Evolutionary conservation across 2,797 vertebrate genomes (phyloP).

Genomic region (Myotis daubentonii): DNA sequence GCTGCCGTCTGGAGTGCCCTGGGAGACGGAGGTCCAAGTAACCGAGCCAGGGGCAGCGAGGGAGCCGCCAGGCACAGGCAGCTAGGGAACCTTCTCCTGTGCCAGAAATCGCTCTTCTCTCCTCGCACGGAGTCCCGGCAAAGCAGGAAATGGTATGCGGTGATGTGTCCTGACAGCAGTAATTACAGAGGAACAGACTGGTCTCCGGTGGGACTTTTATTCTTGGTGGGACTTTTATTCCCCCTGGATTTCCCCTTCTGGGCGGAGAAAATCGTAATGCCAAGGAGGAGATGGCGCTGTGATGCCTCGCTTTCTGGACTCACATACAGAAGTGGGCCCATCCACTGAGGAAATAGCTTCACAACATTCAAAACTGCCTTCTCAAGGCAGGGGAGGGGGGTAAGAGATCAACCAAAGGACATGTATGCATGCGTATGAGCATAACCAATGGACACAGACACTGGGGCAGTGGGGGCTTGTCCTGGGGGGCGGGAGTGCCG

Average conservation of each 20-base stretch:
- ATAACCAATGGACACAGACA: too few relatives aligned
- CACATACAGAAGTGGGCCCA: not conserved
- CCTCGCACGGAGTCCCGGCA: rapidly evolving
- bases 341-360: not conserved
- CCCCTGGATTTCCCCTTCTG: not conserved
- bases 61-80: not conserved
- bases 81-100: not conserved
- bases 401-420: too few relatives aligned
- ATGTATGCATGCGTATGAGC: too few relatives aligned
- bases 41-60: rapidly evolving
- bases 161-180: rapidly evolving
- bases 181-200: not conserved
- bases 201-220: not conserved
- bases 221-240: not conserved
- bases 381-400: too few relatives aligned
- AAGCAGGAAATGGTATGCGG: not conserved
- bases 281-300: not conserved
- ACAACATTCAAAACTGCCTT: slow-evolving; percentile 1
- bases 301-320: not conserved
- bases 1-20: not conserved
- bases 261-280: not conserved
- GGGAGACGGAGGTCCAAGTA: rapidly evolving
- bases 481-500: too few relatives aligned
- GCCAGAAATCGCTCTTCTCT: rapidly evolving
- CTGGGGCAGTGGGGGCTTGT: too few relatives aligned